Percentiles rank a stretch among this genome's conserved stretches.
phyloP scores from a whole-genome alignment of 2,888 invertebrate species.

The Mayetiola destructor region DNA sequence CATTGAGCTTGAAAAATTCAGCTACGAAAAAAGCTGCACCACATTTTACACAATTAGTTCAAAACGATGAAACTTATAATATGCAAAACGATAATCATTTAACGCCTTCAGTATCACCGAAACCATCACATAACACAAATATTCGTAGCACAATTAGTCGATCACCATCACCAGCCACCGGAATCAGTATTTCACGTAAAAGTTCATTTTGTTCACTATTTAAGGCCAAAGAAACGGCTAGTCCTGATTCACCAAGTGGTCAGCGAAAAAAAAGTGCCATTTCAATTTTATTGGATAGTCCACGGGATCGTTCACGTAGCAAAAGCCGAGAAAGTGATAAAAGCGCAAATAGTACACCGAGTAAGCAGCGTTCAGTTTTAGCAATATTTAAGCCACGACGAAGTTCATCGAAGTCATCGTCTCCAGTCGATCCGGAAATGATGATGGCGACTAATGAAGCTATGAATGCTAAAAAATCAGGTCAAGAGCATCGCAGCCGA shows the following conservation, averaged over 20 bases:
- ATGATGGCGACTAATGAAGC: not conserved
- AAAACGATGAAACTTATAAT: slow-evolving; percentile 22
- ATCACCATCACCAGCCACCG: slow-evolving; percentile 52
- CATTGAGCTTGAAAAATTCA: slow-evolving; percentile 40
- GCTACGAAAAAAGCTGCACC: slow-evolving; percentile 31
- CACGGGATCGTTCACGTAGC: slow-evolving; percentile 43
- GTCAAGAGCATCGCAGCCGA: slow-evolving; percentile 31
- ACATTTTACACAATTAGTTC: slow-evolving; percentile 34
- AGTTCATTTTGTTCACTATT: slow-evolving; percentile 71
- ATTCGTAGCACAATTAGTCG: slow-evolving; percentile 32
- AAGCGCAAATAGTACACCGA: slow-evolving; percentile 40
- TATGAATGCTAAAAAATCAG: not conserved
- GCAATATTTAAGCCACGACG: slow-evolving; percentile 50
- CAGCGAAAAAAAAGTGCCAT: slow-evolving; percentile 20
- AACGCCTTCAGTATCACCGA: slow-evolving; percentile 37
- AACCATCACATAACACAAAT: slow-evolving; percentile 32
- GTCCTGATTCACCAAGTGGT: slow-evolving; percentile 45
- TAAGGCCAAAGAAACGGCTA: slow-evolving; percentile 52
- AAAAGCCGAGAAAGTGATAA: slow-evolving; percentile 47
- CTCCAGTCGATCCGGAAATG: slow-evolving; percentile 28
- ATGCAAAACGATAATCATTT: slow-evolving; percentile 15
- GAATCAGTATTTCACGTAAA: slow-evolving; percentile 51
- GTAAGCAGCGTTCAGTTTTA: slow-evolving; percentile 50
- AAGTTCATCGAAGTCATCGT: slow-evolving; percentile 35
- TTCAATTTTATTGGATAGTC: slow-evolving; percentile 30